Evolutionary conservation across 2,797 vertebrate species (phyloP), one percentile per base, ranked within the genome.

Genomic region (Bovichtus variegatus): DNA sequence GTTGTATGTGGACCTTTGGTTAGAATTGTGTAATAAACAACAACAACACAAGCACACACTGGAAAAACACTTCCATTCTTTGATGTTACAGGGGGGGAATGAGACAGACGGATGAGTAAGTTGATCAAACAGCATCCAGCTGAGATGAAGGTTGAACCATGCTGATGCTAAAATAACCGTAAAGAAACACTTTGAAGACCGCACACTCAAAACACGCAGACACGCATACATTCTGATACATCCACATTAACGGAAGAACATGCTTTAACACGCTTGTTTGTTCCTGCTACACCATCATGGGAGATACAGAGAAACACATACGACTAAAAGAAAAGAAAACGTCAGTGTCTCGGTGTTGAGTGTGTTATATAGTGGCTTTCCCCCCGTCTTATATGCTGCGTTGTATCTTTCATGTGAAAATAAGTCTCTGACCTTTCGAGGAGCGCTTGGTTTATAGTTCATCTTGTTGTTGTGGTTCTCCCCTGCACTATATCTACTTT

Each of bases 81-180:
- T 89, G 85, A 89, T 85, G 82, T 80, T 44, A 64, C 46, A 34
- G 18, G 21, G 41, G 25, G 27, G 21, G 65, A 53, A 57, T 9
- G 36, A 66, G 40, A 72, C 44, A 66, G 60, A 82, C 62, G 54
- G 73, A 79, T n/a, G 59, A 85, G 54, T 40, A 60, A 59, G 46
- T 64, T 83, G 78, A 92, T 91, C 78, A 91, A 91, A 89, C 82
- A 44, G 51, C 27, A 76, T 76, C 71, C 57, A 77, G 74, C 79
- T 80, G 76, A 43, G 85, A 81, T 87, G 51, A 88, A 87, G 76
- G 70, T 41, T 84, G 62, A 88, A 88, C 61, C 61, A 55, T 44
- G 68, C 29, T 40, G 68, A 61, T 1, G 67, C 29, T 76, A 71
- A 74, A 82, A 71, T 74, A 78, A 74, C 38, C 60, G 46, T 36